Percentiles rank a stretch among this genome's conserved stretches.
phyloP scores from a whole-genome alignment of 2,888 invertebrate species.

The Ditula angustiorana region DNA sequence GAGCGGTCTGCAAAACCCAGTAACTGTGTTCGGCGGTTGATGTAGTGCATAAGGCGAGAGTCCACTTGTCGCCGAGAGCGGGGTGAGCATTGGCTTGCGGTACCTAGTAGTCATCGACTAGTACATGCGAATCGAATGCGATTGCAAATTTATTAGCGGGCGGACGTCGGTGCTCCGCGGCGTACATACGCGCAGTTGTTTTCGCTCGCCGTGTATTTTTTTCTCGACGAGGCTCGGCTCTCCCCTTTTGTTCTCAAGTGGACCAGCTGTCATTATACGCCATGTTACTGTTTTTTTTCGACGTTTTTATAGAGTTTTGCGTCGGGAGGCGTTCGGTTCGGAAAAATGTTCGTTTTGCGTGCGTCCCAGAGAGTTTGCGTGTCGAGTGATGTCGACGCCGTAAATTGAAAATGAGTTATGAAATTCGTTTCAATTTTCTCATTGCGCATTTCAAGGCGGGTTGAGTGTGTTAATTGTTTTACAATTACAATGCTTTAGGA shows the following conservation, averaged over 20 bases:
- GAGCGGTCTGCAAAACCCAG: slow-evolving; percentile 47
- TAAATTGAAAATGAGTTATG: slow-evolving; percentile 79
- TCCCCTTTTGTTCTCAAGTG: slow-evolving; percentile 86
- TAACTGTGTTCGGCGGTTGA: slow-evolving; percentile 44
- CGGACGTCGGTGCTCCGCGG: slow-evolving; percentile 66
- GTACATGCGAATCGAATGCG: slow-evolving; percentile 68
- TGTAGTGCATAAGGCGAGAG: slow-evolving; percentile 55
- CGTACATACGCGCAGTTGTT: slow-evolving; percentile 77
- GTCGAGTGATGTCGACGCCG: slow-evolving; percentile 76
- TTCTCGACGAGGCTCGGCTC: slow-evolving; percentile 82
- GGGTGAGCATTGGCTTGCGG: slow-evolving; percentile 62
- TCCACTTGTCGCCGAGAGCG: slow-evolving; percentile 60
- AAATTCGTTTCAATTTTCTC: slow-evolving; percentile 68
- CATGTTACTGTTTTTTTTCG: slow-evolving; percentile 85
- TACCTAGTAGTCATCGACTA: too few relatives aligned
- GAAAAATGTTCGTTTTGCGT: slow-evolving; percentile 85
- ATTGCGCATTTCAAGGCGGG: slow-evolving; percentile 60
- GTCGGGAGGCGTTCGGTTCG: slow-evolving; percentile 81
- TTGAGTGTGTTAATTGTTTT: slow-evolving; percentile 62
- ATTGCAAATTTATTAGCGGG: slow-evolving; percentile 83
- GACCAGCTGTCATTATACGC: slow-evolving; percentile 87
- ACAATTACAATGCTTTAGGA: slow-evolving; percentile 46
- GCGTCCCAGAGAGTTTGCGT: slow-evolving; percentile 81
- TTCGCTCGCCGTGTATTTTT: slow-evolving; percentile 83
- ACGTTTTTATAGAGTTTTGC: slow-evolving; percentile 84